phyloP scores from a whole-genome alignment of 2,888 invertebrate species.

The Penaeus monodon region DNA sequence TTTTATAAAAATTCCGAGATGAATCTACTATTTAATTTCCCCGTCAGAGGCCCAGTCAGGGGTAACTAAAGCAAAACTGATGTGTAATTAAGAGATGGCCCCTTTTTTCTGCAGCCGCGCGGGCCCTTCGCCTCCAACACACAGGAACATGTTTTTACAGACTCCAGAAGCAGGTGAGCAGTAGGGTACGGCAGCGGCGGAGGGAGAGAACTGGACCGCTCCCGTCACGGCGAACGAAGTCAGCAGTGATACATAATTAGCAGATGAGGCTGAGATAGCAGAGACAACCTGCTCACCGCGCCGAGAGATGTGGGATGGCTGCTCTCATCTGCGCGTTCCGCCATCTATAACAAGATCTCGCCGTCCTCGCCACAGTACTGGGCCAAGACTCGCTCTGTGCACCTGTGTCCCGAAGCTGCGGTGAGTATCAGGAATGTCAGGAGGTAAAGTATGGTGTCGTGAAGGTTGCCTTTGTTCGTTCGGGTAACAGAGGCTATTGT shows the following conservation, averaged over 20 bases:
- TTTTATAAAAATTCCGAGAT: no score
- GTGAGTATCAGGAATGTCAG: no score
- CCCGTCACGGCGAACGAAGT: not conserved
- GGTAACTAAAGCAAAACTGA: constrained; percentile 19
- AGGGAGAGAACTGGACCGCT: not conserved
- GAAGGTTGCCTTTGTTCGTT: no score
- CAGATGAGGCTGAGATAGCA: constrained; percentile 10
- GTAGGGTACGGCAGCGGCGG: not conserved
- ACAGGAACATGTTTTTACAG: not conserved
- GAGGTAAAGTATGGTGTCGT: no score
- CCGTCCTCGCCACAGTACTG: no score
- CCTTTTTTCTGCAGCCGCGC: not conserved
- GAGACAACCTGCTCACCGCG: not conserved
- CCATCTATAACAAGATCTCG: constrained; percentile 20
- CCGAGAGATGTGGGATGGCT: not conserved
- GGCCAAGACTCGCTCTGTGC: no score
- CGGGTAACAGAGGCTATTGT: no score
- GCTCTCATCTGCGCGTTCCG: no score
- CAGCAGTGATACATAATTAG: constrained; percentile 18
- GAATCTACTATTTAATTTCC: constrained; percentile 9
- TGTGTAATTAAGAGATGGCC: constrained; percentile 17
- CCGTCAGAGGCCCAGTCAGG: constrained; percentile 21
- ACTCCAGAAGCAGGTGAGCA: constrained; percentile 12
- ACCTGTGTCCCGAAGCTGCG: no score
- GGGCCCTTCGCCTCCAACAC: not conserved